These are phyloP conservation scores for Lemur catta DNA, from an alignment of 2,797 vertebrate species.

Conservation along the genomic window DNA sequence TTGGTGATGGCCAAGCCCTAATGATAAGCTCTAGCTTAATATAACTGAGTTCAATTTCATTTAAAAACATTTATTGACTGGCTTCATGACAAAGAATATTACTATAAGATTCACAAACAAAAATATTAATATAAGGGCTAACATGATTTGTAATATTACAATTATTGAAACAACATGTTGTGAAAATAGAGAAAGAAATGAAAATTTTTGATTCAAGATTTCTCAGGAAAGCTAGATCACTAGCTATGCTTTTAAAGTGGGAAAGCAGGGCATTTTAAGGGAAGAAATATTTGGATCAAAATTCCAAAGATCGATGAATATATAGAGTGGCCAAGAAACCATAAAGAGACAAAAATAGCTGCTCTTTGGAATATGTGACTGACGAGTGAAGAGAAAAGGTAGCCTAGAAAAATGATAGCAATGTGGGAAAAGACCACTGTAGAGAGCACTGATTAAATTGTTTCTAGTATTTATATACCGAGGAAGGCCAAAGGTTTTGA, in stretches of 20 bases:
- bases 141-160: background rate
- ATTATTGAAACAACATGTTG: background rate
- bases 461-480: background rate
- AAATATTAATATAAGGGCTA: background rate
- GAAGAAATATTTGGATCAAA: background rate
- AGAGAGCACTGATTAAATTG: background rate
- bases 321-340: background rate
- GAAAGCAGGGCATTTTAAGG: background rate
- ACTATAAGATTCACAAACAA: background rate
- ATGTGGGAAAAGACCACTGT: background rate
- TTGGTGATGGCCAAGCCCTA: slow-evolving; percentile 3
- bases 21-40: background rate
- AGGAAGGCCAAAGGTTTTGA: background rate
- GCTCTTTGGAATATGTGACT: background rate
- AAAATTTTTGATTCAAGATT: background rate
- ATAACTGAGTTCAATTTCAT: background rate
- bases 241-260: background rate
- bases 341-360: background rate
- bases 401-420: slow-evolving; percentile 4
- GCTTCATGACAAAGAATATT: background rate
- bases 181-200: background rate
- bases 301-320: background rate
- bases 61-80: background rate
- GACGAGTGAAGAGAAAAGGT: background rate
- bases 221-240: background rate